phyloP scores from a whole-genome alignment of 2,113 vertebrate genomes.

The Archocentrus centrarchus region DNA sequence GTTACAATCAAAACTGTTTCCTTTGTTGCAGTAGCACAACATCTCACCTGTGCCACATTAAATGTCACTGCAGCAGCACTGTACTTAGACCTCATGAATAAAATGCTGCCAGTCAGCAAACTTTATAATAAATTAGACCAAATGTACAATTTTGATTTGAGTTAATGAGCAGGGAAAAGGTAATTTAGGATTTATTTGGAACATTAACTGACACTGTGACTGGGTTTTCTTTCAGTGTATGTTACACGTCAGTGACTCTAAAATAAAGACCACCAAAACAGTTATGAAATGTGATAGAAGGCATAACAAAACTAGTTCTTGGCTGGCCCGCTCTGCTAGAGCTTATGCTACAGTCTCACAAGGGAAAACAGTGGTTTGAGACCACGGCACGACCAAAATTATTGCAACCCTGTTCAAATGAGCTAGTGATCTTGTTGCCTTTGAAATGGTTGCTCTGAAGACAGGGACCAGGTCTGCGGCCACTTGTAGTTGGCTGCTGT shows the following conservation, averaged over 20 bases:
- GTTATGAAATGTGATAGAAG: background rate
- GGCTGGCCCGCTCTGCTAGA: no score
- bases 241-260: background rate
- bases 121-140: background rate
- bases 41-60: conserved; percentile 9
- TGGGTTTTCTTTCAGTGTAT: background rate
- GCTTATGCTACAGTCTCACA: no score
- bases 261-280: background rate
- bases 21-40: conserved; percentile 33
- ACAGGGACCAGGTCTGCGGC: background rate
- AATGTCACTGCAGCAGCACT: conserved; percentile 26
- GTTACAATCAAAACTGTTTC: conserved; percentile 56
- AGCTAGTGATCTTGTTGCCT: no score
- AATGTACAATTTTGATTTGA: background rate
- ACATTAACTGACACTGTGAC: background rate
- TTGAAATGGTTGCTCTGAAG: background rate
- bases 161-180: conserved; percentile 1
- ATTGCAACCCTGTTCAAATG: no score
- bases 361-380: no score
- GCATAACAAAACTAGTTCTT: background rate
- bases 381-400: no score
- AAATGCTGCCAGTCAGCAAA: background rate
- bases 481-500: background rate
- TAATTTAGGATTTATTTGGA: background rate
- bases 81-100: conserved; percentile 19